Conservation (phyloP, 2,113 vertebrate species). For the Picathartes gymnocephalus region DNA sequence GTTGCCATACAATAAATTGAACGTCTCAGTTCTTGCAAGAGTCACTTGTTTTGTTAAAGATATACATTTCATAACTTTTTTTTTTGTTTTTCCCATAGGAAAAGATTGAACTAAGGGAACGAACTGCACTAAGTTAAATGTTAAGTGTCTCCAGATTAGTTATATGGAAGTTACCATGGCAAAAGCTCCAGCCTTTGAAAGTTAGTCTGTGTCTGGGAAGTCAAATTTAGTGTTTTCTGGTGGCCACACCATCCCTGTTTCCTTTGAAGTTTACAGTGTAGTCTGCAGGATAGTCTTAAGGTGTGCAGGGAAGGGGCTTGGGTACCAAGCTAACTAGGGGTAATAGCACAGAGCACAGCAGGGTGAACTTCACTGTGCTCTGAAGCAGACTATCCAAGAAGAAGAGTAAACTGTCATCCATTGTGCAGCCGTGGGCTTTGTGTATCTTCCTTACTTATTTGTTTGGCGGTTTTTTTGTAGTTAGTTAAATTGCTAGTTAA, state of each 20-base stretch:
- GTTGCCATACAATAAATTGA: not conserved
- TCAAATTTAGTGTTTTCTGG: not conserved
- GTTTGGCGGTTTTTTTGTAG: accelerated
- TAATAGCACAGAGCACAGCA: not conserved
- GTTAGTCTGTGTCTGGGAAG: not conserved
- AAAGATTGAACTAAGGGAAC: not conserved
- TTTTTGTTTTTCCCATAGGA: not conserved
- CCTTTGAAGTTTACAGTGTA: not conserved
- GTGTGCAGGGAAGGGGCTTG: not conserved
- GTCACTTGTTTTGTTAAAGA: not conserved
- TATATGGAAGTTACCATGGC: not conserved
- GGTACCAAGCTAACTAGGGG: not conserved
- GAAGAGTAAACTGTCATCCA: not conserved
- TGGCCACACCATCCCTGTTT: not conserved
- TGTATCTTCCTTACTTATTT: not conserved
- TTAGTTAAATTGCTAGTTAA: not conserved
- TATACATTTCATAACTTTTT: accelerated
- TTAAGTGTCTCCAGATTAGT: not conserved
- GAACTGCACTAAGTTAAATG: not conserved
- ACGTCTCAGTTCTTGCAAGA: not conserved
- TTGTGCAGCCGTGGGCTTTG: not conserved
- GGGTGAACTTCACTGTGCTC: not conserved
- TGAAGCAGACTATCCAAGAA: not conserved
- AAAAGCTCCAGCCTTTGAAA: not conserved
- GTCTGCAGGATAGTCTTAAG: not conserved